phyloP scores from a whole-genome alignment of 1,140 invertebrate species.

The Drosophila mayri region DNA sequence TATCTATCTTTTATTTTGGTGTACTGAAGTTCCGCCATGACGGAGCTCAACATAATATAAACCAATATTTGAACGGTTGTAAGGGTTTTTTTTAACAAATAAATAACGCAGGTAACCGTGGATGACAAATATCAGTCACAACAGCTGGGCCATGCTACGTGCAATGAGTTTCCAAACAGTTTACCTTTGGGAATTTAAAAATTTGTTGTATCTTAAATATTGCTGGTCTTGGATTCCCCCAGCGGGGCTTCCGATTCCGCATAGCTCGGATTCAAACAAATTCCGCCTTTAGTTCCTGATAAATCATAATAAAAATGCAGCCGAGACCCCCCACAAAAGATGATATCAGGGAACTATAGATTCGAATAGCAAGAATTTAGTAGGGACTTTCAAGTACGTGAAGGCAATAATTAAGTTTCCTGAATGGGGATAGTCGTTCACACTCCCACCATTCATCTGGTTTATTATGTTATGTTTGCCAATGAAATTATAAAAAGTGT shows the following conservation, averaged over 20 bases:
- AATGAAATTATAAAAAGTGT: conserved; percentile 13
- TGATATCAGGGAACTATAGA: conserved; percentile 22
- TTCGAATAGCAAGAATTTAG: conserved; percentile 5
- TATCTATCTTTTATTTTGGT: not conserved
- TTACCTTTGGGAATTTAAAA: conserved; percentile 17
- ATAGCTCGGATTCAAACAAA: conserved; percentile 40
- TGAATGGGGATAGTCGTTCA: conserved; percentile 10
- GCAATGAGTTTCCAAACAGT: conserved; percentile 49
- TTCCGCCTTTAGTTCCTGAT: conserved; percentile 54
- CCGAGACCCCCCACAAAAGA: conserved; percentile 5
- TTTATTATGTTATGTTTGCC: conserved; percentile 31
- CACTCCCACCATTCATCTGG: conserved; percentile 40
- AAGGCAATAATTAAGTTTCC: conserved; percentile 14
- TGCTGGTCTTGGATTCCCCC: conserved; percentile 15
- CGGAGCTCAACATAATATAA: conserved; percentile 21
- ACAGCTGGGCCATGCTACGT: conserved; percentile 44
- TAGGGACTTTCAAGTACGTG: conserved; percentile 22
- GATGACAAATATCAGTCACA: conserved; percentile 60
- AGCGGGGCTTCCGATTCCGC: conserved; percentile 61
- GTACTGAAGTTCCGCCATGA: conserved; percentile 1
- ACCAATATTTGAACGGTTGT: conserved; percentile 65
- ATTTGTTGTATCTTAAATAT: conserved; percentile 29
- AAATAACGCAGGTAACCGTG: conserved; percentile 41
- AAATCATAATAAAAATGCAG: conserved; percentile 47
- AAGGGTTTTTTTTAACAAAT: conserved; percentile 27